Base-by-base conservation (phyloP, 1,140 invertebrate species). In the Pseudobourletiella spinata region DNA sequence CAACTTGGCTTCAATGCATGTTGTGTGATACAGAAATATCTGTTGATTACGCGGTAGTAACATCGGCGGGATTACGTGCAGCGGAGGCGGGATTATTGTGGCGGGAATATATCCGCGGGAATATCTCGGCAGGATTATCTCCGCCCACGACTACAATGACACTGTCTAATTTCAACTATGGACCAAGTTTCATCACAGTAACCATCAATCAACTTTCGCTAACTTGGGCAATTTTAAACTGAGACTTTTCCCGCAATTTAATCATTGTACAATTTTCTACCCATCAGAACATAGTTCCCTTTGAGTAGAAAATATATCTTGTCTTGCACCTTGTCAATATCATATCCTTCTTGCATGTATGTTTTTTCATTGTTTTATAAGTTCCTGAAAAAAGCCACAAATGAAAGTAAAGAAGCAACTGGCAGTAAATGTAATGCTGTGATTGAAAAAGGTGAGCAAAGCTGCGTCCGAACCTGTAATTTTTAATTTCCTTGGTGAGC, bases 301-400 rank as follows among this genome's bases (percentile, higher is more conserved):
- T 75, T 71, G 1, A 30, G 18, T 58, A 89, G 76, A 71, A 87
- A 89, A 77, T 84, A 95, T 14, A 95, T 70, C 67, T 81, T 82
- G 71, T 95, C 91, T 63, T 82, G 83, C 52, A 89, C 83, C 58
- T 79, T 78, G 51, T 79, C 82, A 0, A 89, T 86, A 78, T 97
- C 81, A 73, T 88, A 95, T 8, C 89, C 90, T 73, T 95, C 88
- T 70, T 88, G 87, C 74, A 93, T 88, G 22, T 96, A 81, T 69
- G 92, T 86, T 86, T 78, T 74, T 97, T 98, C 74, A 91, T 91
- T 66, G 96, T 75, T 75, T 98, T 98, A 73, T 89, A 96, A 2
- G 94, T 96, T 28, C 91, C 84, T 86, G 71, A 72, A n/a, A 30
- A 24, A 11, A 59, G 29, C 3, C 25, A 42, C 28, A 54, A 28